A percentile compares a stretch with the other conserved stretches of the same genome.
Conservation (phyloP, 2,797 vertebrate genomes). For the Adrianichthys oophorus region DNA sequence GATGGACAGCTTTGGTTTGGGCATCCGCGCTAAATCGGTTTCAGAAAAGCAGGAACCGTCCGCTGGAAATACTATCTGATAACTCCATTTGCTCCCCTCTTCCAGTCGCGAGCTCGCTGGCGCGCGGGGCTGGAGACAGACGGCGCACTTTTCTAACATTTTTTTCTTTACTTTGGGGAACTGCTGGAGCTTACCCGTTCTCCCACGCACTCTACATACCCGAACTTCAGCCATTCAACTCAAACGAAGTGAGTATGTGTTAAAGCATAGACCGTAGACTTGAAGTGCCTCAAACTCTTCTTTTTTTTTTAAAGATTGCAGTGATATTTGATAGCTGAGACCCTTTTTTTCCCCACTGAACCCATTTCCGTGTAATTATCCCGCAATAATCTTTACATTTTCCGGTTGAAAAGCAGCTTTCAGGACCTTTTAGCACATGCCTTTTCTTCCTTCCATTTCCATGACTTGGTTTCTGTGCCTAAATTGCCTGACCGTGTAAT, state of each 20-base stretch:
- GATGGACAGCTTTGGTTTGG: conserved; percentile 62
- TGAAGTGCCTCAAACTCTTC: not conserved
- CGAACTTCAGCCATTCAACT: conserved; percentile 64
- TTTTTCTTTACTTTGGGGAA: conserved; percentile 41
- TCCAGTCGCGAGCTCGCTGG: conserved; percentile 44
- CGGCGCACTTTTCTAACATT: conserved; percentile 21
- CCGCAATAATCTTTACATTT: conserved; percentile 18
- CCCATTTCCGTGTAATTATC: not conserved
- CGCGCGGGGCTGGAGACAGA: conserved; percentile 51
- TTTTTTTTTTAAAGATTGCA: conserved; percentile 1
- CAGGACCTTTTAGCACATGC: conserved; percentile 78
- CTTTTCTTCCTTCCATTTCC: conserved; percentile 83
- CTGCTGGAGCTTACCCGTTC: conserved; percentile 38
- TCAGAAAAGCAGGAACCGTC: conserved; percentile 52
- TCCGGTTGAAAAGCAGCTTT: conserved; percentile 12
- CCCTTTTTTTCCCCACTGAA: not conserved
- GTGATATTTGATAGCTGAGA: conserved; percentile 32
- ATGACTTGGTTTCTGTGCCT: conserved; percentile 83
- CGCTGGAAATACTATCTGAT: conserved; percentile 84
- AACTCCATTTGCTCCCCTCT: conserved; percentile 76
- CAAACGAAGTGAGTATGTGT: conserved; percentile 69
- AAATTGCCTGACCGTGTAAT: conserved; percentile 95
- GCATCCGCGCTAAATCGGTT: conserved; percentile 32
- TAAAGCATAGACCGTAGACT: not conserved
- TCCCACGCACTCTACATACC: conserved; percentile 9